Percentiles rank a stretch among this genome's conserved stretches.
Evolutionary conservation across 2,113 vertebrate genomes (phyloP).

Genomic region (Engraulis encrasicolus): DNA sequence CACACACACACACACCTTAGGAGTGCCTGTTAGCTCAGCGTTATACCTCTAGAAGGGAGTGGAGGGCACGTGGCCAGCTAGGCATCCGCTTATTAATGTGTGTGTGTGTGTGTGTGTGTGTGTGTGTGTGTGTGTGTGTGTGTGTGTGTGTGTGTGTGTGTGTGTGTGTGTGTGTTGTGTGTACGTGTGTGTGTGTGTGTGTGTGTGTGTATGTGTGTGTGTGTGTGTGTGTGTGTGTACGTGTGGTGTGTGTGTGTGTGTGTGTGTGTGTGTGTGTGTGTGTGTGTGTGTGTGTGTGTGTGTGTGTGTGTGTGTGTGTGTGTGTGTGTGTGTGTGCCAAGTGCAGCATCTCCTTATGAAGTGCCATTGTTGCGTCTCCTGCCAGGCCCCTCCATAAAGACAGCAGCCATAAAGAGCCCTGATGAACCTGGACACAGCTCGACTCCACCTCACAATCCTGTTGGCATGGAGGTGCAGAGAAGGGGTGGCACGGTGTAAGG

Average conservation of each 20-base stretch:
- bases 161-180: no score
- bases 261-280: no score
- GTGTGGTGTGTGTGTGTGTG: not conserved
- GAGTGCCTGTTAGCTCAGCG: constrained; percentile 38
- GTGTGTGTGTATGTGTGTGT: constrained; percentile 3
- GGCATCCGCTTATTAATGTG: constrained; percentile 55
- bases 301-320: no score
- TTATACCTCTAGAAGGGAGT: constrained; percentile 52
- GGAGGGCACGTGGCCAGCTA: constrained; percentile 53
- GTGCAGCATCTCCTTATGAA: constrained; percentile 56
- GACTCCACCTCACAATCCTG: constrained; percentile 30
- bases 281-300: not conserved
- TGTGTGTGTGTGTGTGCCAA: constrained; percentile 40
- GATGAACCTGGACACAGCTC: constrained; percentile 53
- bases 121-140: no score
- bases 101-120: no score
- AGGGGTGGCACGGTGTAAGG: not conserved
- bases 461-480: not conserved
- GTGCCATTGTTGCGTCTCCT: constrained; percentile 56
- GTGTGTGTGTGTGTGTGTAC: no score
- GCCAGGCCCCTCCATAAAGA: constrained; percentile 51
- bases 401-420: constrained; percentile 42
- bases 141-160: not conserved
- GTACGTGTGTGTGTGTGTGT: no score
- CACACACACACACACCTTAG: not conserved